Conservation (phyloP, 2,113 vertebrate genomes). For the Heterochromis multidens region DNA sequence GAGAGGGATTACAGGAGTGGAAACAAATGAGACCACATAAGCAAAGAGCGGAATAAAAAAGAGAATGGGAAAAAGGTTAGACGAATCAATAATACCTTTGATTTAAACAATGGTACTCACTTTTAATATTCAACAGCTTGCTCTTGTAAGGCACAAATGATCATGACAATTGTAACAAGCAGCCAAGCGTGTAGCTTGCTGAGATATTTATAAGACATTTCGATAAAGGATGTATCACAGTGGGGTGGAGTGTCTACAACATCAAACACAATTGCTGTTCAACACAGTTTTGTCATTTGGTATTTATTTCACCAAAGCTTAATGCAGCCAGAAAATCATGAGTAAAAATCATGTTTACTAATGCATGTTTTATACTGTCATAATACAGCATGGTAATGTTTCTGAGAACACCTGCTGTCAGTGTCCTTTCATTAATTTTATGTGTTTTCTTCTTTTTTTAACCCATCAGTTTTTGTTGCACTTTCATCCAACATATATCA, state of each 20-base stretch:
- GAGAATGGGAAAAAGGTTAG: rapidly evolving
- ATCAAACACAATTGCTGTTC: not conserved
- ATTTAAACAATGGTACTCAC: not conserved
- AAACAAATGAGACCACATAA: not conserved
- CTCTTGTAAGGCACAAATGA: not conserved
- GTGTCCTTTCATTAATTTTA: not conserved
- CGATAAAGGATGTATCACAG: not conserved
- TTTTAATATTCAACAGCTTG: not conserved
- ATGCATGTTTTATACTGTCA: not conserved
- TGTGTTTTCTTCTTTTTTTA: not conserved
- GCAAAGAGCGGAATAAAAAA: rapidly evolving
- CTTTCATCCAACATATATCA: not conserved
- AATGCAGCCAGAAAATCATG: not conserved
- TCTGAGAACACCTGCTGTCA: not conserved
- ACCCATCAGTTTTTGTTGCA: not conserved
- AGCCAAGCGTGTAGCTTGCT: not conserved
- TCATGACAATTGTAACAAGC: not conserved
- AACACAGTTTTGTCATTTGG: not conserved
- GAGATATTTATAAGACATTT: not conserved
- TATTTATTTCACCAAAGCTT: not conserved
- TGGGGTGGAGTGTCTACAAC: not conserved
- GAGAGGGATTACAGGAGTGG: not conserved
- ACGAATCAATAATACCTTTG: not conserved
- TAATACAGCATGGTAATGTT: not conserved
- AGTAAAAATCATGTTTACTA: not conserved